phyloP scores from a whole-genome alignment of 2,113 vertebrate genomes.

The Psammodynastes pulverulentus region DNA sequence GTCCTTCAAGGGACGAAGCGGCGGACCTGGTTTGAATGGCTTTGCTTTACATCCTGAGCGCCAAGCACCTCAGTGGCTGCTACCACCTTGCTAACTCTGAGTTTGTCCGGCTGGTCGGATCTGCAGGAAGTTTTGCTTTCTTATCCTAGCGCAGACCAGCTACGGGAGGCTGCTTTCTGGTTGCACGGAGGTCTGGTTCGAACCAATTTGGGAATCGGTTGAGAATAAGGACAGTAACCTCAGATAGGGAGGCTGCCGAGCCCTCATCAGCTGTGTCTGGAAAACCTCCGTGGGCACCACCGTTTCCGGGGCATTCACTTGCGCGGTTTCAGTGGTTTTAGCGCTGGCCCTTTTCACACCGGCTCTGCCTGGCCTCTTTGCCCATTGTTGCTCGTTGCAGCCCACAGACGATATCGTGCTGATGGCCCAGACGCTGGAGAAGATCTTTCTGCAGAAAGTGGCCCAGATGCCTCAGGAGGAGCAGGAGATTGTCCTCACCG shows the following conservation, averaged over 20 bases:
- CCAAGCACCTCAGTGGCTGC: neutral
- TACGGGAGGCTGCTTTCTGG: neutral
- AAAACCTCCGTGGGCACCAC: neutral
- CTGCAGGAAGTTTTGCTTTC: neutral
- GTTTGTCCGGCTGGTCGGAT: neutral
- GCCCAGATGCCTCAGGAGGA: conserved; percentile 92
- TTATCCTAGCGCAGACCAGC: neutral
- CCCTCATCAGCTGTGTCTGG: neutral
- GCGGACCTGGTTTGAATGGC: too few species aligned
- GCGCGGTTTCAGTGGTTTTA: neutral
- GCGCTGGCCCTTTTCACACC: neutral
- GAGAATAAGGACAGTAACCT: neutral
- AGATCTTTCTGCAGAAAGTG: conserved; percentile 91
- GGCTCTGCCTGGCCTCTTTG: neutral
- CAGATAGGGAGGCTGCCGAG: neutral
- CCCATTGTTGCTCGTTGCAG: conserved; percentile 53
- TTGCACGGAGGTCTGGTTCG: neutral
- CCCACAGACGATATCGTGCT: conserved; percentile 91
- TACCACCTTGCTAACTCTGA: fast-evolving
- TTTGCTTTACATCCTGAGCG: neutral
- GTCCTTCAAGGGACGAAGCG: neutral
- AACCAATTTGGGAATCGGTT: neutral
- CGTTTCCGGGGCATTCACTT: neutral
- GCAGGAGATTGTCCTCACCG: conserved; percentile 78
- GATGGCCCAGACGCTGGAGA: conserved; percentile 93